Conservation (phyloP, 2,113 vertebrate species). For the Arothron firmamentum region DNA sequence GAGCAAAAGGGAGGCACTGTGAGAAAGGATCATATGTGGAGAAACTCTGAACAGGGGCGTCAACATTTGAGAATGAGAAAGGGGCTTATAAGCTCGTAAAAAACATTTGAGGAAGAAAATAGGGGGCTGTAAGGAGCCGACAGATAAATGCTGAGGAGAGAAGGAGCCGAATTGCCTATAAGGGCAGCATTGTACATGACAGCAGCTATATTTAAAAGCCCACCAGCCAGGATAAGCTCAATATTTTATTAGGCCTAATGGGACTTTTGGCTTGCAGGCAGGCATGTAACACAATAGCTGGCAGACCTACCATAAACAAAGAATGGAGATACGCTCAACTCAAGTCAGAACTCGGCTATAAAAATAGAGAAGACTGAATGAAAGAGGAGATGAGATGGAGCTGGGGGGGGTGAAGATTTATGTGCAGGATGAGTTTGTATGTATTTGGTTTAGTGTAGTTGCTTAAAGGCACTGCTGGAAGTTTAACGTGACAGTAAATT, state of each 20-base stretch:
- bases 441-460: slow-evolving; percentile 30
- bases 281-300: slow-evolving; percentile 44
- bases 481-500: slow-evolving; percentile 18
- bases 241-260: slow-evolving; percentile 60
- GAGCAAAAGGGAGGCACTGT: slow-evolving; percentile 11
- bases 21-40: background rate
- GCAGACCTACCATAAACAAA: slow-evolving; percentile 49
- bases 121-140: background rate
- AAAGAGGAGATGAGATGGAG: slow-evolving; percentile 13
- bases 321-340: slow-evolving; percentile 29
- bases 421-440: slow-evolving; percentile 30
- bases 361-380: slow-evolving; percentile 20
- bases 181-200: slow-evolving; percentile 34
- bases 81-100: slow-evolving; percentile 3
- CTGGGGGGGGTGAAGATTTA: slow-evolving; percentile 46
- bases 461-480: slow-evolving; percentile 28
- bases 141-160: slow-evolving; percentile 25
- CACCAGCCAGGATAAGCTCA: slow-evolving; percentile 43
- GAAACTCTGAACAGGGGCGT: background rate
- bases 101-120: background rate
- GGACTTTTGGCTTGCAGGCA: slow-evolving; percentile 54
- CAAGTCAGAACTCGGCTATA: slow-evolving; percentile 25
- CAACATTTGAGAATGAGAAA: background rate
- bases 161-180: slow-evolving; percentile 25
- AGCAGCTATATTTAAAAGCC: slow-evolving; percentile 39